Conservation (phyloP, 2,113 vertebrate genomes). For the Scortum barcoo region DNA sequence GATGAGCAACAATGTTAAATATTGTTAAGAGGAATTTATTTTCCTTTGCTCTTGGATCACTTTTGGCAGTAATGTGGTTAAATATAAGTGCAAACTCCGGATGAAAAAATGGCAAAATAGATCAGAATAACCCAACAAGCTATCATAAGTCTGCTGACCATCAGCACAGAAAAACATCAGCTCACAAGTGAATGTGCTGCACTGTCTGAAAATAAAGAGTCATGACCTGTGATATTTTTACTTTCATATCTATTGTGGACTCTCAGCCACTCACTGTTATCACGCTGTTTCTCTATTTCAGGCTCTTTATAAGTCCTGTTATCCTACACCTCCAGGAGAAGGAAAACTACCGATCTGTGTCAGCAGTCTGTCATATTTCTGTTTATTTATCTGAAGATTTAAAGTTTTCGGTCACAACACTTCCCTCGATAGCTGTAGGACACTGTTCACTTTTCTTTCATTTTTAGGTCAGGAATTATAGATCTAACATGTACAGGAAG, state of each 20-base stretch:
- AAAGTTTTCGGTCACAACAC: neutral
- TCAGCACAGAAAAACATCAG: neutral
- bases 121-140: no score
- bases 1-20: no score
- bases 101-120: no score
- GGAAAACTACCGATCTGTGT: neutral
- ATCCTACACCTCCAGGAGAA: neutral
- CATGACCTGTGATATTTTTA: conserved; percentile 56
- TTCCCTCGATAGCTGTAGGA: neutral
- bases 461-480: neutral
- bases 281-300: conserved; percentile 27
- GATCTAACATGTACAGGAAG: neutral
- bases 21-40: no score
- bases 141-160: neutral
- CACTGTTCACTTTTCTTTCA: neutral
- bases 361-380: conserved; percentile 4
- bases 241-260: conserved; percentile 14
- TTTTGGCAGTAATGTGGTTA: no score
- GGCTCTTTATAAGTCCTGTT: conserved; percentile 3
- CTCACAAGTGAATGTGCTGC: neutral
- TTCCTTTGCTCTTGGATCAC: no score
- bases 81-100: no score
- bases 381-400: conserved; percentile 8
- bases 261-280: conserved; percentile 46
- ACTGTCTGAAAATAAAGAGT: conserved; percentile 40